These are phyloP conservation scores for Eledone cirrhosa DNA, from an alignment of 2,888 invertebrate genomes.

Conservation along the genomic window DNA sequence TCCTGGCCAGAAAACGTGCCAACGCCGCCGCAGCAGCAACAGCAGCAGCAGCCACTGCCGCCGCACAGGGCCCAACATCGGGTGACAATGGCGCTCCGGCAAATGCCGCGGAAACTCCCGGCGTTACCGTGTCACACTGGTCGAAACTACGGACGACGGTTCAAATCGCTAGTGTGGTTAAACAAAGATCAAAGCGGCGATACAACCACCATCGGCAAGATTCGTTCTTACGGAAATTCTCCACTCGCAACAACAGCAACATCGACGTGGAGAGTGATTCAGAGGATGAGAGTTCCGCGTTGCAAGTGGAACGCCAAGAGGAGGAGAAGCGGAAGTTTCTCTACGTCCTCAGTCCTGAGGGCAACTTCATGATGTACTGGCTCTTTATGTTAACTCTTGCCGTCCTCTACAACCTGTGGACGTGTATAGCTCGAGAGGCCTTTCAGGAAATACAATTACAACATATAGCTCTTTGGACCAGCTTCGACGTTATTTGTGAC, in stretches of 20 bases:
- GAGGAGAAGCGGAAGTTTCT: constrained; percentile 21
- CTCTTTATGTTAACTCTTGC: constrained; percentile 86
- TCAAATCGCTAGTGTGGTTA: constrained; percentile 53
- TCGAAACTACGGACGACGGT: constrained; percentile 90
- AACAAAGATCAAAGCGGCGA: constrained; percentile 45
- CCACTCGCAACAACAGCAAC: constrained; percentile 77
- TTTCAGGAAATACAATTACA: constrained; percentile 83
- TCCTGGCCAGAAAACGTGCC: constrained; percentile 3
- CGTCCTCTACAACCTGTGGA: constrained; percentile 95
- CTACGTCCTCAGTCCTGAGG: constrained; percentile 87
- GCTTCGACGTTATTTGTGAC: constrained; percentile 82
- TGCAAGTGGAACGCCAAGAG: neutral
- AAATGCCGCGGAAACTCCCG: constrained; percentile 20
- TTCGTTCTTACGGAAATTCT: constrained; percentile 87
- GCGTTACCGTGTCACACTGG: constrained; percentile 71
- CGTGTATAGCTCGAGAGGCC: constrained; percentile 91
- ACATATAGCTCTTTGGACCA: constrained; percentile 55
- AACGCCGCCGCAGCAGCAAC: neutral
- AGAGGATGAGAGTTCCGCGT: neutral
- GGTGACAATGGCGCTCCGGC: neutral
- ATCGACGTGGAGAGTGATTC: neutral
- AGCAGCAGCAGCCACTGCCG: neutral
- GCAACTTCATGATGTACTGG: constrained; percentile 96
- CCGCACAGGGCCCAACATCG: neutral
- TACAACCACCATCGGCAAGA: constrained; percentile 58